Percentiles rank a stretch among this genome's conserved stretches.
Conservation (phyloP, 1,140 invertebrate species). For the Antheraea mylitta region DNA sequence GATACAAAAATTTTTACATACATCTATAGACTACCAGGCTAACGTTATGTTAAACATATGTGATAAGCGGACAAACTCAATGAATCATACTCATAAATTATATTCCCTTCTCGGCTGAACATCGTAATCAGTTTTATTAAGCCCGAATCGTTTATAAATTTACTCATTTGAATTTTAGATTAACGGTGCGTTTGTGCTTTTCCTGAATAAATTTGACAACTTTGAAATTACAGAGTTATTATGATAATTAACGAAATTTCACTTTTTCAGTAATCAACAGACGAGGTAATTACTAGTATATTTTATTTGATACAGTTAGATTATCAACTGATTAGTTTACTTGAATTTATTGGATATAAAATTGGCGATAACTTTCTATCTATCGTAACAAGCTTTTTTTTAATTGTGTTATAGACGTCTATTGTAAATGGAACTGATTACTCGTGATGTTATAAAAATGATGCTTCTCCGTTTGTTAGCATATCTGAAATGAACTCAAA, state of each 20-base stretch:
- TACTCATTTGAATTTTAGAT: constrained; percentile 27
- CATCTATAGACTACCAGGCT: neutral
- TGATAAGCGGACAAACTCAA: constrained; percentile 27
- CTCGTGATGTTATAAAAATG: no score
- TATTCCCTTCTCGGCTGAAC: constrained; percentile 27
- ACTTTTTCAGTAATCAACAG: no score
- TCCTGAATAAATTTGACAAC: neutral
- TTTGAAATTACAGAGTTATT: neutral
- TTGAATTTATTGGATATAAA: no score
- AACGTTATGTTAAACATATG: constrained; percentile 22
- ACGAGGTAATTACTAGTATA: no score
- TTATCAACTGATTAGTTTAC: no score
- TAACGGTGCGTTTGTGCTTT: constrained; percentile 14
- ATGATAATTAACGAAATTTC: neutral
- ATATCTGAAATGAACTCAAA: no score
- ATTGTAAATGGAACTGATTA: no score
- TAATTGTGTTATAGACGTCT: no score
- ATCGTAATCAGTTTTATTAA: constrained; percentile 38
- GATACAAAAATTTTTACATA: neutral
- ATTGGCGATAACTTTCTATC: no score
- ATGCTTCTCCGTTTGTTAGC: no score
- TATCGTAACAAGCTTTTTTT: no score
- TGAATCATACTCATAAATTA: constrained; percentile 32
- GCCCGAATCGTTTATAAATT: constrained; percentile 15
- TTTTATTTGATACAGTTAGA: no score